Base-by-base conservation (phyloP, 2,888 invertebrate genomes). In the Hemithea aestivaria region DNA sequence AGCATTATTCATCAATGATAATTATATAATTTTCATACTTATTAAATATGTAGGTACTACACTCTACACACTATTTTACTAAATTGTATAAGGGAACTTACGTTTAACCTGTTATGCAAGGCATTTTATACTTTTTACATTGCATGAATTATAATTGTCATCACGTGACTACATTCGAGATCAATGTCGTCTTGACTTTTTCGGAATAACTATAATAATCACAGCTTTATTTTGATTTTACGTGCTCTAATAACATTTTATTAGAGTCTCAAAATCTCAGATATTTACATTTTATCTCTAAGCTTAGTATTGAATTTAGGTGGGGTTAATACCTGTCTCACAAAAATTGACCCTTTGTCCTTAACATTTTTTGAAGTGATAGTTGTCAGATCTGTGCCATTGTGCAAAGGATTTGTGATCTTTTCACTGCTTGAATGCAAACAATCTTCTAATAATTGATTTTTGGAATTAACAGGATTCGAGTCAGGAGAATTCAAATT, bases 291-390 rank as follows among this genome's bases (percentile, higher is more conserved):
- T 60, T 83, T 83, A 61, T 81, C 74, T 61, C 65, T 73, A 57
- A 81, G 54, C 51, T 82, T 84, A 20, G 81, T 81, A 48, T 87
- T 87, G 48, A 89, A 85, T 71, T 89, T 89, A 37, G 90, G 88
- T 29, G 89, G 89, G 46, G 84, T 89, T 44, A 89, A 67, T 36
- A 89, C 89, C 73, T 90, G 89, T 61, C 89, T 89, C 63, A 89
- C 73, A 63, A 90, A 89, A 48, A 89, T 56, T 40, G 87, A 87
- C 52, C 87, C 71, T 53, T 87, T 89, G 35, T 90, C 89, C 48
- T 84, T 88, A 8, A 88, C 62, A 50, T 74, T 80, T 56, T 74
- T 77, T 26, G 75, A 64, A 34, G 62, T 51, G 27, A 55, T 56
- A 40, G 44, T 23, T 5, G 50, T 45, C 22, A 12, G 52, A 32